Conservation (phyloP, 2,888 invertebrate genomes). For the Cosmia pyralina region DNA sequence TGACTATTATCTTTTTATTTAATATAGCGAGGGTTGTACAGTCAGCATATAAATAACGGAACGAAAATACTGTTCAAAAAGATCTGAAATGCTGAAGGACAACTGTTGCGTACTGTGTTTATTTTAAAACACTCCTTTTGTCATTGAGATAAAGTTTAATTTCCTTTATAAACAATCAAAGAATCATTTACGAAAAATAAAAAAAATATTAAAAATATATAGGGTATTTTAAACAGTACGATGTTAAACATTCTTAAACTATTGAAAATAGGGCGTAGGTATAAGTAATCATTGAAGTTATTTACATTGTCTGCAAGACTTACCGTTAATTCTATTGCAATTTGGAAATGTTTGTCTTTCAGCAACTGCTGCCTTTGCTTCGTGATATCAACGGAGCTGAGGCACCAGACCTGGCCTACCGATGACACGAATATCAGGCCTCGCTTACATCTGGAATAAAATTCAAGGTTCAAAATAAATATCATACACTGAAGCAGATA, state of each 20-base stretch:
- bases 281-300: not conserved
- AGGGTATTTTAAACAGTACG: not conserved
- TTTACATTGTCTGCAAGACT: conserved; percentile 49
- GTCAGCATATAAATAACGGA: not conserved
- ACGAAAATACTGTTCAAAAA: not conserved
- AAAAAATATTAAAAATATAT: too few relatives aligned
- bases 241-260: not conserved
- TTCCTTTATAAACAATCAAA: not conserved
- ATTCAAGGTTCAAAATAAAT: not conserved
- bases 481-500: not conserved
- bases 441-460: conserved; percentile 90
- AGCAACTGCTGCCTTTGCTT: conserved; percentile 96
- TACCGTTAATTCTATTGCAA: conserved; percentile 97
- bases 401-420: conserved; percentile 96
- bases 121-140: not conserved
- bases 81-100: not conserved
- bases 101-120: not conserved
- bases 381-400: conserved; percentile 94
- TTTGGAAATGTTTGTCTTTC: conserved; percentile 97
- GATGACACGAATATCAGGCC: conserved; percentile 97
- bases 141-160: conserved; percentile 1
- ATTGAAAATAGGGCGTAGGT: not conserved
- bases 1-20: not conserved
- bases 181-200: too few relatives aligned
- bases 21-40: not conserved